These are phyloP conservation scores for Dendrocincla fuliginosa DNA, from an alignment of 2,797 vertebrate species.

Conservation along the genomic window DNA sequence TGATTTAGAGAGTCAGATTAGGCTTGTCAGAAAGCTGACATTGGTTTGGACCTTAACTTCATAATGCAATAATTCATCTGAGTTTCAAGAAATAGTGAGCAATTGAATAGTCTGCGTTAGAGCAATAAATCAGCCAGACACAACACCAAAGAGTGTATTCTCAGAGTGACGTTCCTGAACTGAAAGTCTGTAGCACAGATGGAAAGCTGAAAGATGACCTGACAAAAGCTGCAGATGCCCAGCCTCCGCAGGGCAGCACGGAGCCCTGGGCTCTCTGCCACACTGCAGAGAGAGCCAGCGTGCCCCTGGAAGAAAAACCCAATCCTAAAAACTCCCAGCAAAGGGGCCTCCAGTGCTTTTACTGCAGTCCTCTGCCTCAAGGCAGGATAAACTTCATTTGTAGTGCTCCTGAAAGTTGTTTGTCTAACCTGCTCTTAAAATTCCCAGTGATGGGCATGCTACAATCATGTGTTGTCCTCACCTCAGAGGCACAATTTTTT, in stretches of 20 bases:
- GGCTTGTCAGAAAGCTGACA: not conserved
- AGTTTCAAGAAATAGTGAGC: not conserved
- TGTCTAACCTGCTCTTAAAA: not conserved
- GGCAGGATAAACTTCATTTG: not conserved
- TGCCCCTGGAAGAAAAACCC: accelerated
- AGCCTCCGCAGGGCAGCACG: not conserved
- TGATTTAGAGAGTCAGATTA: not conserved
- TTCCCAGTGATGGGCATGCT: not conserved
- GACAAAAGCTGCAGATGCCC: not conserved
- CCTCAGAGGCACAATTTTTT: not conserved
- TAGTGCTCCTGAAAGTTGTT: not conserved
- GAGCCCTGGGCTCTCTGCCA: not conserved
- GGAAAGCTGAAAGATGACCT: not conserved
- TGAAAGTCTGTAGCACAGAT: accelerated
- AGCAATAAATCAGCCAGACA: not conserved
- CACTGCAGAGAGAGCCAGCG: not conserved
- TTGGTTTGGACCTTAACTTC: not conserved
- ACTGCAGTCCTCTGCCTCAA: not conserved
- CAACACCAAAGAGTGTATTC: not conserved
- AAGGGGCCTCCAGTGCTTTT: not conserved
- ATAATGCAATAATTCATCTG: not conserved
- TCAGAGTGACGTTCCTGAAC: not conserved
- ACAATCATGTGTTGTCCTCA: not conserved
- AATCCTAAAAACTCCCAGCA: not conserved
- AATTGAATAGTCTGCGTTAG: accelerated